Conservation (phyloP, 2,797 vertebrate genomes). For the Syndactyla subalaris region DNA sequence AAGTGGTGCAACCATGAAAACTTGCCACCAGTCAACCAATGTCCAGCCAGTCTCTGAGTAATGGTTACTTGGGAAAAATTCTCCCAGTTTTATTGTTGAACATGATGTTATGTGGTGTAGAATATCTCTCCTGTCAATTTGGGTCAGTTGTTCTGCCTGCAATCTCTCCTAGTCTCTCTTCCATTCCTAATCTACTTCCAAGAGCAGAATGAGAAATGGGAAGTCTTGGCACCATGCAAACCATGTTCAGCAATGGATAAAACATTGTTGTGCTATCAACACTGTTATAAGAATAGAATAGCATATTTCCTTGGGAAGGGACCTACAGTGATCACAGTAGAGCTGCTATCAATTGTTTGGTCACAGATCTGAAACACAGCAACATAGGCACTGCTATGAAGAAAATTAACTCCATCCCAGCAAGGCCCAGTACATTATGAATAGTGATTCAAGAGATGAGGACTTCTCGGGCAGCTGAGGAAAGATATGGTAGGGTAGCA, state of each 20-base stretch:
- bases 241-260: not conserved
- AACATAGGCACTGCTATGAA: not conserved
- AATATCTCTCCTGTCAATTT: not conserved
- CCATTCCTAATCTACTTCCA: not conserved
- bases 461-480: not conserved
- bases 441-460: not conserved
- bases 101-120: not conserved
- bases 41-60: not conserved
- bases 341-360: not conserved
- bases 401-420: not conserved
- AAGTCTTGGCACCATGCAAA: not conserved
- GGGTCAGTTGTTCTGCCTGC: not conserved
- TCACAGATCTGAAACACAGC: not conserved
- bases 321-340: not conserved
- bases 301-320: not conserved
- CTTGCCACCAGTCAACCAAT: not conserved
- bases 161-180: not conserved
- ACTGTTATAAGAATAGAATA: not conserved
- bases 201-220: not conserved
- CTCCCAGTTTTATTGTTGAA: not conserved
- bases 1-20: not conserved
- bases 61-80: not conserved
- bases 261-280: not conserved
- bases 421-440: not conserved
- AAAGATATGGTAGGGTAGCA: not conserved